Conservation (phyloP, 2,888 invertebrate species). For the Crioceris asparagi region DNA sequence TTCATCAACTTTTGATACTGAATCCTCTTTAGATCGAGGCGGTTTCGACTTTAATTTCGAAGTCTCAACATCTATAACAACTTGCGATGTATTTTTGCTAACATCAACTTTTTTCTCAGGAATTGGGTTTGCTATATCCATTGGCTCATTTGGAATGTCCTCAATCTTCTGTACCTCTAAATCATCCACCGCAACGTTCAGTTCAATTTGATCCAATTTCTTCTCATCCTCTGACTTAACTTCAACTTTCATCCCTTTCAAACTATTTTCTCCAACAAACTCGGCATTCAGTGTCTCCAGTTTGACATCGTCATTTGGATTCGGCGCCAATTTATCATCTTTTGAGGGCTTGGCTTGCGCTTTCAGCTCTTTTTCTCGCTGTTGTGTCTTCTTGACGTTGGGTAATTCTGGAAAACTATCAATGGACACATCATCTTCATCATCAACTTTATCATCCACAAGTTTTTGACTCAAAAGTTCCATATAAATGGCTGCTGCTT, state of each 20-base stretch:
- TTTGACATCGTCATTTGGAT: no score
- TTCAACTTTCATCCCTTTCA: no score
- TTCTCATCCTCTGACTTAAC: not conserved
- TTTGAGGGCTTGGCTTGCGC: conserved; percentile 33
- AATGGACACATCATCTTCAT: conserved; percentile 52
- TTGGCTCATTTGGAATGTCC: not conserved
- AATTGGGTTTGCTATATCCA: not conserved
- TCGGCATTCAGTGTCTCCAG: no score
- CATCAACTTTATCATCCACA: conserved; percentile 49
- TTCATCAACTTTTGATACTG: not conserved
- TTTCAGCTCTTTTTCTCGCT: conserved; percentile 49
- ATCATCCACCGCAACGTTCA: no score
- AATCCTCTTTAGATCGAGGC: no score
- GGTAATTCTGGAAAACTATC: conserved; percentile 59
- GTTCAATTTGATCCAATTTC: no score
- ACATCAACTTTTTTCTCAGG: not conserved
- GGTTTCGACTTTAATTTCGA: no score
- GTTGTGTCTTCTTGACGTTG: conserved; percentile 50
- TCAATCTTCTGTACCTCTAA: not conserved
- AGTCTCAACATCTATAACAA: no score
- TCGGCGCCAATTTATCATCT: conserved; percentile 10
- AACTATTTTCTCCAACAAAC: no score
- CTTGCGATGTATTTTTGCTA: not conserved
- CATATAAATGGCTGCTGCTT: conserved; percentile 64
- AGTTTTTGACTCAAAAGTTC: conserved; percentile 61